phyloP scores from a whole-genome alignment of 2,888 invertebrate genomes.

The Toxonevra muliebris region DNA sequence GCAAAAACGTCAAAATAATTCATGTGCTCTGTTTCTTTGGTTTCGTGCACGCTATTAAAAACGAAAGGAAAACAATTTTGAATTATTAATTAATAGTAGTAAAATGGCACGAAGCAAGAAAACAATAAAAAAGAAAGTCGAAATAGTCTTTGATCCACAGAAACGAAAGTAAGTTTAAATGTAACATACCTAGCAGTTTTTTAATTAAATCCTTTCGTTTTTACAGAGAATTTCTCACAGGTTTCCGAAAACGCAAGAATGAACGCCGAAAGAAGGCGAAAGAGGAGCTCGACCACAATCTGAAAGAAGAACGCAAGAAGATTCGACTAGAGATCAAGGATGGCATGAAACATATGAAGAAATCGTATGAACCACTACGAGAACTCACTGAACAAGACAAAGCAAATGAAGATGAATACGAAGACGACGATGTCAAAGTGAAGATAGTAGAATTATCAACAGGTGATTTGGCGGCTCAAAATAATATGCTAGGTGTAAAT shows the following conservation, averaged over 20 bases:
- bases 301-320: constrained; percentile 80
- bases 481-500: constrained; percentile 79
- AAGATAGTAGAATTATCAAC: constrained; percentile 80
- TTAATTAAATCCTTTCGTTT: neutral
- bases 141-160: constrained; percentile 69
- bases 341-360: constrained; percentile 76
- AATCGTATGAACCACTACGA: constrained; percentile 74
- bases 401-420: constrained; percentile 68
- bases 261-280: constrained; percentile 79
- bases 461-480: constrained; percentile 74
- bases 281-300: constrained; percentile 74
- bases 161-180: constrained; percentile 67
- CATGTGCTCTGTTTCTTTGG: neutral
- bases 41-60: constrained; percentile 12
- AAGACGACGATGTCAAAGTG: constrained; percentile 80
- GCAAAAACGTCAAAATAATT: too few species aligned
- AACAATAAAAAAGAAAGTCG: constrained; percentile 47
- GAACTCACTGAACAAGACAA: constrained; percentile 65
- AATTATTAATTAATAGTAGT: neutral
- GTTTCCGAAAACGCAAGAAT: constrained; percentile 82
- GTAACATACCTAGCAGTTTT: neutral
- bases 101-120: constrained; percentile 50
- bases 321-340: constrained; percentile 82
- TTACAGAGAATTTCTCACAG: constrained; percentile 78
- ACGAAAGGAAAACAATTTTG: constrained; percentile 12